Evolutionary conservation across 2,888 invertebrate genomes (phyloP), one percentile per base, ranked within the genome.

Genomic region (Eilema depressum): DNA sequence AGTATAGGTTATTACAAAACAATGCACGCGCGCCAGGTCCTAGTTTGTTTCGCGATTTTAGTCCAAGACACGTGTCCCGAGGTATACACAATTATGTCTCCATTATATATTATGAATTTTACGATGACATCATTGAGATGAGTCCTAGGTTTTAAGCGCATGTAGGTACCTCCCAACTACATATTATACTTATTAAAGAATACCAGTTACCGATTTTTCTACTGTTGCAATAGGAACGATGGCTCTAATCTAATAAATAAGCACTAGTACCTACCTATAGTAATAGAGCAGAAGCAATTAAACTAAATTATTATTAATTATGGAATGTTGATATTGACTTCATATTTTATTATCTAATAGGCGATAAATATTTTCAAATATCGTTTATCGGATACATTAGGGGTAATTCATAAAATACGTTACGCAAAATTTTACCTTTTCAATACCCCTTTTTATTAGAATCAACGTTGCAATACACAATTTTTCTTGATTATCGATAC

Each of bases 371-470:
- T 37, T 23, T 62, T 30, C 33, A 33, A 14, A 62, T 12, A 1
- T 5, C 10, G 12, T 69, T 63, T 74, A 72, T n/a, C n/a, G 68
- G 57, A 78, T 78, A 70, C n/a, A 76, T 71, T 47, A n/a, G 53
- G 53, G 10, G n/a, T 20, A 0, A 20, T 53, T 53, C n/a, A 53
- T 53, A 53, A 53, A 53, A 53, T 53, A 53, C n/a, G 53, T 53
- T 10, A 1, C 47, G 47, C 41, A 41, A 41, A 17, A 17, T 41
- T 14, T 41, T 41, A 17, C 1, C 3, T 41, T 47, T 47, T 47
- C 7, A 20, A n/a, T n/a, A n/a, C n/a, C n/a, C n/a, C n/a, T n/a
- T n/a, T 20, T 47, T 7, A 1, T 5, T 47, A 20, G 20, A 20
- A 47, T 47, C 7, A 20, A 7, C 17, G 8, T 41, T 41, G 41